Conservation (phyloP, 2,113 vertebrate genomes). For the Ciconia boyciana region DNA sequence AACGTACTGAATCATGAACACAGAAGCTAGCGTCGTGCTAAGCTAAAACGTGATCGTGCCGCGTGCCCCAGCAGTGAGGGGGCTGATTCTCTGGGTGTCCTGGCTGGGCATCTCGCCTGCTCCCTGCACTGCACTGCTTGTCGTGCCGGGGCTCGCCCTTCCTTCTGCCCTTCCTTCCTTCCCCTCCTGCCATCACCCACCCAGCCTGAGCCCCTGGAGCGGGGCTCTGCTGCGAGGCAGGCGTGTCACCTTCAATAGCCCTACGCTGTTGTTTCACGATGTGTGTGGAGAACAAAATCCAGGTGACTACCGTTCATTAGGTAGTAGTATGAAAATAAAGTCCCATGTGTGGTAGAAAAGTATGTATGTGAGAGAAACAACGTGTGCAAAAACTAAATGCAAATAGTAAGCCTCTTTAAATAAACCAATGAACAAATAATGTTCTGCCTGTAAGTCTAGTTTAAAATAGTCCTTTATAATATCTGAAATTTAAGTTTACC, state of each 20-base stretch:
- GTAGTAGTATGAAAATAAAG: not conserved
- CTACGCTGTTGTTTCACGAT: accelerated
- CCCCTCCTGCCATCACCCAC: not conserved
- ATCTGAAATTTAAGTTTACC: not conserved
- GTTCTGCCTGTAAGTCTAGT: not conserved
- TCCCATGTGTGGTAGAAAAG: accelerated
- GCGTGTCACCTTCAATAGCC: accelerated
- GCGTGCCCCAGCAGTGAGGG: accelerated
- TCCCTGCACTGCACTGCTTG: not conserved
- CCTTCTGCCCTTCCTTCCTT: not conserved
- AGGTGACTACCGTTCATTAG: not conserved
- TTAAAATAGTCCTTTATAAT: not conserved
- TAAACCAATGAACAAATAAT: not conserved
- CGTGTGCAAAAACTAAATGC: not conserved
- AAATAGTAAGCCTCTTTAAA: not conserved
- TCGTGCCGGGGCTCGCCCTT: accelerated
- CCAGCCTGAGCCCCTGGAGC: accelerated
- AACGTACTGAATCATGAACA: not conserved
- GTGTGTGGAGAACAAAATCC: not conserved
- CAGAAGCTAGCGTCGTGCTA: accelerated
- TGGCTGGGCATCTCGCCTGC: accelerated
- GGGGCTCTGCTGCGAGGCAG: accelerated
- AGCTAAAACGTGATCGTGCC: accelerated
- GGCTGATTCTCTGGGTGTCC: not conserved
- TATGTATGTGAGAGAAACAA: not conserved